Evolutionary conservation across 2,113 vertebrate species (phyloP).

Genomic region (Cyrtonyx montezumae): DNA sequence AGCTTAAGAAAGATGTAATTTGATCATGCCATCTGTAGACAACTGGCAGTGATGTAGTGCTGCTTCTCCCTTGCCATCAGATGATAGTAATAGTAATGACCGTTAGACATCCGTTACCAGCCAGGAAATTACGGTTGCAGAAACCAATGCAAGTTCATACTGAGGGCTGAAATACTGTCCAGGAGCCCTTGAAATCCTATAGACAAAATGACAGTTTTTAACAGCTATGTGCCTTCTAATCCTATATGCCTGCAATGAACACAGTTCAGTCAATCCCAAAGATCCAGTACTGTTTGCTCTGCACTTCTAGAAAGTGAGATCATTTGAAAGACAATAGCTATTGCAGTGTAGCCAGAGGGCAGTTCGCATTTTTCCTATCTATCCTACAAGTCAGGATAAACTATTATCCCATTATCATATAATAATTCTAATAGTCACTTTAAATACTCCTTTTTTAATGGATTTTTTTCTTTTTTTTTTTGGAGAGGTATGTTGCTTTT

Average conservation of each 20-base stretch:
- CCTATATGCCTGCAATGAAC: neutral
- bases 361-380: neutral
- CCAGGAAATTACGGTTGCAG: neutral
- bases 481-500: neutral
- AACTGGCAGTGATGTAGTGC: neutral
- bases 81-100: neutral
- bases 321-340: neutral
- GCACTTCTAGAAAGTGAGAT: neutral
- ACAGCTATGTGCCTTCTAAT: neutral
- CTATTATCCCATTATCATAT: neutral
- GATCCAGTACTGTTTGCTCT: neutral
- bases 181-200: neutral
- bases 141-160: neutral
- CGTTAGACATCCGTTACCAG: neutral
- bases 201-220: neutral
- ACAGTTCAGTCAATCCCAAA: neutral
- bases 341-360: neutral
- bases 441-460: neutral
- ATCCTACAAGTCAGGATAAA: neutral
- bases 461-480: neutral
- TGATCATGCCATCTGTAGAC: neutral
- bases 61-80: neutral
- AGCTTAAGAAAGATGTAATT: neutral
- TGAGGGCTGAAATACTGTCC: neutral
- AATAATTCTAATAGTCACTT: neutral